A percentile compares a stretch with the other conserved stretches of the same genome.
phyloP scores from a whole-genome alignment of 2,797 vertebrate genomes.

The Poecilia gillii region DNA sequence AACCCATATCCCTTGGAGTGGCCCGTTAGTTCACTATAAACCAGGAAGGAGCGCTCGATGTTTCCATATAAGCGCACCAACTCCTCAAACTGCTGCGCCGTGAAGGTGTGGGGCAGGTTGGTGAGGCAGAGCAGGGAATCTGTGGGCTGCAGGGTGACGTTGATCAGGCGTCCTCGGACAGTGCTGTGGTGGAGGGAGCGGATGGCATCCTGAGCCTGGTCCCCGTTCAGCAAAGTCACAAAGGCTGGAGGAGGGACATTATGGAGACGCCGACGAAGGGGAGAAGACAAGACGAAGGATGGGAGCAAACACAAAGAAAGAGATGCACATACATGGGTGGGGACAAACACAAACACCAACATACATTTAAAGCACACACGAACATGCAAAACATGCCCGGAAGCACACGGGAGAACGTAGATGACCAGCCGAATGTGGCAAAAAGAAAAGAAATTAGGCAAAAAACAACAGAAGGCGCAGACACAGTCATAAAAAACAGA shows the following conservation, averaged over 20 bases:
- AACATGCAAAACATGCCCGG: slow-evolving; percentile 54
- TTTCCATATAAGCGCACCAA: slow-evolving; percentile 93
- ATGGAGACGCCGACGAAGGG: slow-evolving; percentile 69
- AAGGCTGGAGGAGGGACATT: slow-evolving; percentile 87
- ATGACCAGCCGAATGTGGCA: slow-evolving; percentile 45
- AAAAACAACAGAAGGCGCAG: slow-evolving; percentile 41
- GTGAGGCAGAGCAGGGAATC: slow-evolving; percentile 95
- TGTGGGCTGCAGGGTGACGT: slow-evolving; percentile 94
- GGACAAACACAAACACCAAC: slow-evolving; percentile 54
- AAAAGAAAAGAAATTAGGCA: slow-evolving; percentile 1
- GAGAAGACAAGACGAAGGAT: slow-evolving; percentile 46
- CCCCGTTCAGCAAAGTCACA: slow-evolving; percentile 94
- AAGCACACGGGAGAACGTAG: slow-evolving; percentile 47
- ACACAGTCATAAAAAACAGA: slow-evolving; percentile 71
- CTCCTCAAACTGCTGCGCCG: slow-evolving; percentile 90
- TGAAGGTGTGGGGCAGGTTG: slow-evolving; percentile 90
- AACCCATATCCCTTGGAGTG: slow-evolving; percentile 97
- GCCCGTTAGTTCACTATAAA: slow-evolving; percentile 91
- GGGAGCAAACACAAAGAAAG: slow-evolving; percentile 55
- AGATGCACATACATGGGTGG: slow-evolving; percentile 58
- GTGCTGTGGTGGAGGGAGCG: slow-evolving; percentile 88
- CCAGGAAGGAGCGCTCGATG: slow-evolving; percentile 94
- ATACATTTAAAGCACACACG: slow-evolving; percentile 70
- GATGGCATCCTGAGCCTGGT: slow-evolving; percentile 96
- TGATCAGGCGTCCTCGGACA: slow-evolving; percentile 91